Base-by-base conservation (phyloP, 2,888 invertebrate species). In the Odontomyia ornata region DNA sequence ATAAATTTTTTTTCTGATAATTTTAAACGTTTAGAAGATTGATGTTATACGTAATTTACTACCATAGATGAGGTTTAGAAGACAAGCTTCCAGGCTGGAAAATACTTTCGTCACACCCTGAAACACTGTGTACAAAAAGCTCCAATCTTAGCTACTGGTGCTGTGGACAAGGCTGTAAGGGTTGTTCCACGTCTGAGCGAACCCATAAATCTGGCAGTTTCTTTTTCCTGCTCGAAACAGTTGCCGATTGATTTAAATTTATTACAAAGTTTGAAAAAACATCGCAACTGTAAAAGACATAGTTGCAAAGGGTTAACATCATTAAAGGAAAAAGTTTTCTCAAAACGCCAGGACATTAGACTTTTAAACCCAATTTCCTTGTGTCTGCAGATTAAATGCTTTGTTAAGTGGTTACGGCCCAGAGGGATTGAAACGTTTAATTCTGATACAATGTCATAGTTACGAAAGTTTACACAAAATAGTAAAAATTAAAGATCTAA, bases 351-450 rank as follows among this genome's bases (percentile, higher is more conserved):
- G 27, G 69, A 62, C 47, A 65, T 75, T 76, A 73, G 78, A 76
- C 67, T 57, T 67, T 56, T 72, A 71, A 46, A 73, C 76, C 73
- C 56, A 67, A 76, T 69, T 75, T 77, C 76, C 69, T 77, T 76
- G 69, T 77, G 78, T 77, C 75, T 75, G 71, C 62, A n/a, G 77
- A 77, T 76, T 78, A 78, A 78, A 77, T 78, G 75, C 77, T 78
- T 77, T 75, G 75, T 78, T 78, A 78, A 78, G 75, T 77, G 77
- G 75, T 43, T 57, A 76, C 46, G 69, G 46, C 43, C 73, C 73
- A 73, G 57, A 73, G 73, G 67, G 73, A 60, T 57, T 23, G 57
- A 36, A 30, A 57, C 73, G 57, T 30, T 69, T 69, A 64, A 76
- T 56, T 75, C 72, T 30, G 56, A 47, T 30, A 56, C 47, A 27